phyloP scores from a whole-genome alignment of 2,888 invertebrate genomes.

The Chrysopilus asiliformis region DNA sequence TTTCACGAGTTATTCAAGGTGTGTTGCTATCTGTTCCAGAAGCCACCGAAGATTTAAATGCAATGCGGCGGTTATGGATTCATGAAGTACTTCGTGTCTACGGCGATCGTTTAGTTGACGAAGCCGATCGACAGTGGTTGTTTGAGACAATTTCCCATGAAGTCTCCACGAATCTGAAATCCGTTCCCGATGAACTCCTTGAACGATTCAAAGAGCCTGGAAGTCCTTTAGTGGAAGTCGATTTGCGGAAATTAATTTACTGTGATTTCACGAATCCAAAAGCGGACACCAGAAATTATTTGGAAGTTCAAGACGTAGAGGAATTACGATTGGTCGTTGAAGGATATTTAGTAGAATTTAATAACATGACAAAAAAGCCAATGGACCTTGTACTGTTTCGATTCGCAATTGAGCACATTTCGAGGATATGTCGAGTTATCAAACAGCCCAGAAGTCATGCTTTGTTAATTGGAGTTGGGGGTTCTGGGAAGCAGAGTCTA shows the following conservation, averaged over 20 bases:
- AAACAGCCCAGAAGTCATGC: constrained; percentile 88
- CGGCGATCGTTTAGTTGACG: constrained; percentile 80
- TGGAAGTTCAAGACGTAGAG: constrained; percentile 76
- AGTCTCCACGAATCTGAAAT: constrained; percentile 44
- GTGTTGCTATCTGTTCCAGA: constrained; percentile 85
- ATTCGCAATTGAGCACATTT: constrained; percentile 89
- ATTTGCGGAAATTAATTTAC: constrained; percentile 75
- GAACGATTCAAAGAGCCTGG: constrained; percentile 42
- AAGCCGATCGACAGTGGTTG: constrained; percentile 70
- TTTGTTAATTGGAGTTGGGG: constrained; percentile 80
- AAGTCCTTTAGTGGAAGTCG: constrained; percentile 52
- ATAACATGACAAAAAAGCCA: constrained; percentile 91
- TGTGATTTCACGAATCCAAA: constrained; percentile 94
- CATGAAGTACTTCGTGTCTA: constrained; percentile 89
- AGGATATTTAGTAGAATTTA: constrained; percentile 77
- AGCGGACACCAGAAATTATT: constrained; percentile 74
- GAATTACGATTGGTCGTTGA: constrained; percentile 71
- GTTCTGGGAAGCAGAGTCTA: constrained; percentile 84
- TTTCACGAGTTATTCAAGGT: constrained; percentile 85
- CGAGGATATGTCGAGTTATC: constrained; percentile 77
- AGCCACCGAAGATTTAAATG: constrained; percentile 69
- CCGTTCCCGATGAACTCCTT: constrained; percentile 57
- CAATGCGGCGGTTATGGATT: constrained; percentile 87
- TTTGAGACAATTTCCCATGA: constrained; percentile 54
- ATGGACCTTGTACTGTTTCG: constrained; percentile 91